phyloP scores from a whole-genome alignment of 2,888 invertebrate species.

The Drosophila mulleri region DNA sequence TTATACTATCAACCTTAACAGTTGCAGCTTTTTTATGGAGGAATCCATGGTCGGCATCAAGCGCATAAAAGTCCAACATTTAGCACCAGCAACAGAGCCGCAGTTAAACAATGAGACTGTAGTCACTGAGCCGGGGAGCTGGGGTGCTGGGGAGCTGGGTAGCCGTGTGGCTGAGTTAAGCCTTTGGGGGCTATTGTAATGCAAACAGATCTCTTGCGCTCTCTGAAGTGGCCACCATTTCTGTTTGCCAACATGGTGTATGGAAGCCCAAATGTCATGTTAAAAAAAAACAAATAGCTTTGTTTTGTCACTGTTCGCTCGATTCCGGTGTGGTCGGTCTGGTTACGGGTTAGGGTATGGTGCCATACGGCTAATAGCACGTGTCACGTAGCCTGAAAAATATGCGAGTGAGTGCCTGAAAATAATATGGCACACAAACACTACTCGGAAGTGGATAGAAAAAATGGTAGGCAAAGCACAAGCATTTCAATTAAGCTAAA shows the following conservation, averaged over 20 bases:
- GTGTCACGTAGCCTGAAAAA: conserved; percentile 71
- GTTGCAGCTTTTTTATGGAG: conserved; percentile 33
- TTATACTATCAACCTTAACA: conserved; percentile 34
- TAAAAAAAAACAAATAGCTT: conserved; percentile 60
- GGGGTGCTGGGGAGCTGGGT: conserved; percentile 7
- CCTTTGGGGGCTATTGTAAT: conserved; percentile 61
- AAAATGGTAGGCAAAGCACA: conserved; percentile 41
- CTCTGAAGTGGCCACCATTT: conserved; percentile 50
- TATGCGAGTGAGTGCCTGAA: conserved; percentile 63
- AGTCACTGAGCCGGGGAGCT: conserved; percentile 2
- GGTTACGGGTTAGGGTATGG: conserved; percentile 12
- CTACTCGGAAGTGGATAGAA: conserved; percentile 45
- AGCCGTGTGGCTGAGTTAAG: conserved; percentile 5
- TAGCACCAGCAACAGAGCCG: conserved; percentile 15
- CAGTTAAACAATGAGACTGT: conserved; percentile 20
- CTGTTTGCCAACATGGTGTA: conserved; percentile 37
- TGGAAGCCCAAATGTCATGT: conserved; percentile 60
- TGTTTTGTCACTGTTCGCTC: conserved; percentile 57
- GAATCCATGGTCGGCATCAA: conserved; percentile 42
- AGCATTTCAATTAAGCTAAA: conserved; percentile 71
- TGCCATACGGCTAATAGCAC: conserved; percentile 38
- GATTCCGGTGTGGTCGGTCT: conserved; percentile 15
- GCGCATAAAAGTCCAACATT: conserved; percentile 37
- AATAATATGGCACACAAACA: conserved; percentile 54
- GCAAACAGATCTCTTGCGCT: conserved; percentile 53